phyloP scores from a whole-genome alignment of 2,113 vertebrate genomes.

The Candoia aspera region DNA sequence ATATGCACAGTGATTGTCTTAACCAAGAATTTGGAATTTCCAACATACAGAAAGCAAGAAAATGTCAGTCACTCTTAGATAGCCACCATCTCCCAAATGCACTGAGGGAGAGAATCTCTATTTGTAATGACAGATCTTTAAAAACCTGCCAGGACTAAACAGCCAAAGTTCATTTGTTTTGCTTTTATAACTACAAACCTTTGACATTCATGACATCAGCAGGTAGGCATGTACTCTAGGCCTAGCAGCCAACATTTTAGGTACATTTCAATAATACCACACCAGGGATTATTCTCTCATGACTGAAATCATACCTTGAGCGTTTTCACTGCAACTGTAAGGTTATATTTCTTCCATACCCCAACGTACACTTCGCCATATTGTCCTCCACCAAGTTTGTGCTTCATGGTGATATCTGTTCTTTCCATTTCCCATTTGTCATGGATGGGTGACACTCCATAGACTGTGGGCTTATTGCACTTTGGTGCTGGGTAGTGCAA shows the following conservation, averaged over 20 bases:
- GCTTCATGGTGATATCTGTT: constrained; percentile 99
- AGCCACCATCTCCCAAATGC: background rate
- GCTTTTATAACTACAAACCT: background rate
- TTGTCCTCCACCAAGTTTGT: constrained; percentile 98
- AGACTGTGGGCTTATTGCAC: constrained; percentile 98
- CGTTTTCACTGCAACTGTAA: constrained; percentile 97
- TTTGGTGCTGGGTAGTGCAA: constrained; percentile 98
- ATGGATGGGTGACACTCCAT: constrained; percentile 98
- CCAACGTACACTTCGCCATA: constrained; percentile 98
- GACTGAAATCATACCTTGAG: constrained; percentile 82
- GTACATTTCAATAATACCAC: constrained; percentile 7
- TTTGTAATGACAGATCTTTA: background rate
- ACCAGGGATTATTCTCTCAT: background rate
- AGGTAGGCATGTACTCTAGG: background rate
- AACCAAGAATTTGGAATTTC: background rate
- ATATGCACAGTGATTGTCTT: background rate
- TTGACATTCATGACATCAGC: background rate
- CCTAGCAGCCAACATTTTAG: constrained; percentile 16
- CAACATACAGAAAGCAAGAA: background rate
- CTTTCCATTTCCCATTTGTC: constrained; percentile 99
- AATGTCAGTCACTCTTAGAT: background rate
- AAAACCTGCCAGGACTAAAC: background rate
- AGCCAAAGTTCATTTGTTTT: background rate
- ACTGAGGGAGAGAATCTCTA: background rate
- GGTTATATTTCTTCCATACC: constrained; percentile 97